Base-by-base conservation (phyloP, 1,140 invertebrate genomes). In the Rhopalosiphum padi region DNA sequence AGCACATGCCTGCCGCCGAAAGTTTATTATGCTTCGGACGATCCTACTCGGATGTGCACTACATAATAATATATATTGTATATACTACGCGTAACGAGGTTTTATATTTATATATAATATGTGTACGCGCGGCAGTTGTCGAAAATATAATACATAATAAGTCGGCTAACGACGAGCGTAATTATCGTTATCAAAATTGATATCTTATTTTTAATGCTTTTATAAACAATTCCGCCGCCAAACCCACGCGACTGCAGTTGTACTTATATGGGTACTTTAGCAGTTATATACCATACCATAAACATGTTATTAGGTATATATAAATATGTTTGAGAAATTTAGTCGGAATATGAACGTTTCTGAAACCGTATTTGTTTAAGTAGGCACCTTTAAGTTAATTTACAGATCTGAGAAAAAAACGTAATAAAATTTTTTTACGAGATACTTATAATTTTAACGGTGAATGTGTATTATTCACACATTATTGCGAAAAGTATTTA, bases 151-250 rank as follows among this genome's bases (percentile, higher is more conserved):
- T 68, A 25, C n/a, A 77, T 5, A 77, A 68, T 60, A 68, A 77
- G 60, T 77, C 60, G n/a, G 60, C 60, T 77, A 77, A 77, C 60
- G 60, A 77, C 60, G 30, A 77, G n/a, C 30, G 60, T n/a, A 77
- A 77, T 77, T 77, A 77, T 77, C 60, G 60, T 77, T 77, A 77
- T 77, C 60, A 77, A 77, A 77, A 77, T 77, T 77, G 60, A 77
- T 77, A 77, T 77, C 60, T 77, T 77, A 77, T 77, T 77, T 77
- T n/a, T 77, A 77, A 77, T n/a, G 60, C 30, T 77, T 60, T 77
- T 51, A 55, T 77, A 77, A 35, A 35, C 60, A 77, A 77, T 77
- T 77, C n/a, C 60, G n/a, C 60, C 60, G n/a, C 60, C 60, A 77
- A 77, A n/a, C 60, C 60, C 60, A 77, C 60, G 60, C 60, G 60